Evolutionary conservation across 1,140 invertebrate genomes (phyloP), one percentile per base, ranked within the genome.

Genomic region (Camponotus floridanus): DNA sequence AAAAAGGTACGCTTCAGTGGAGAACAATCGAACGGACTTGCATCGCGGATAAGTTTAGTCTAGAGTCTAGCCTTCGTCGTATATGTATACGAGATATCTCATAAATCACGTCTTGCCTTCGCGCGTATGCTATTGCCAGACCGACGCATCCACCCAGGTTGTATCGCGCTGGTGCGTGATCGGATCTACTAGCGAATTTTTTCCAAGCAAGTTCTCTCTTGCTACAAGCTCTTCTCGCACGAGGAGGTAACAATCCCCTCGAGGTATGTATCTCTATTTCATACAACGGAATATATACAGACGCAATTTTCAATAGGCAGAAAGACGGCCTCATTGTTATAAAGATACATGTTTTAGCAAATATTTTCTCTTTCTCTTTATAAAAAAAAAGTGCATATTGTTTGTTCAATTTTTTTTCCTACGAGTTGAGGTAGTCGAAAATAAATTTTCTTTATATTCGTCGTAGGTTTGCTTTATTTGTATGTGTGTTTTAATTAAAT

Each of bases 41-140:
- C 42, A 3, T 45, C 11, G 61, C 21, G 74, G 81, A 86, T 80
- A 74, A 84, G 26, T 26, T 26, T 26, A 84, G 57, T 86, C 79
- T 86, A 68, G 51, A 61, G 76, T 18, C 13, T 68, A 61, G 65
- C 70, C 62, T 33, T 51, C 67, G 70, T 48, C 86, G n/a, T n/a
- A 61, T 13, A 84, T 65, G 78, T 64, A 86, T 21, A 83, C 55
- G 55, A 87, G 86, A 89, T 88, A 86, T 91, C 84, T 88, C 90
- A 89, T 90, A 90, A 90, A 90, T 90, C 85, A 90, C 74, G 74
- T 36, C 70, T 76, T 73, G 79, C 48, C 70, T 65, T 65, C 70
- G 59, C 76, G 70, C 42, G 42, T 57, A 68, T 76, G 13, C 9
- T 45, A 45, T 45, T 15, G 15, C 62, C 36, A 42, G 45, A 36